These are phyloP conservation scores for Formicarius rufipectus DNA, from an alignment of 2,113 vertebrate species.

Conservation along the genomic window DNA sequence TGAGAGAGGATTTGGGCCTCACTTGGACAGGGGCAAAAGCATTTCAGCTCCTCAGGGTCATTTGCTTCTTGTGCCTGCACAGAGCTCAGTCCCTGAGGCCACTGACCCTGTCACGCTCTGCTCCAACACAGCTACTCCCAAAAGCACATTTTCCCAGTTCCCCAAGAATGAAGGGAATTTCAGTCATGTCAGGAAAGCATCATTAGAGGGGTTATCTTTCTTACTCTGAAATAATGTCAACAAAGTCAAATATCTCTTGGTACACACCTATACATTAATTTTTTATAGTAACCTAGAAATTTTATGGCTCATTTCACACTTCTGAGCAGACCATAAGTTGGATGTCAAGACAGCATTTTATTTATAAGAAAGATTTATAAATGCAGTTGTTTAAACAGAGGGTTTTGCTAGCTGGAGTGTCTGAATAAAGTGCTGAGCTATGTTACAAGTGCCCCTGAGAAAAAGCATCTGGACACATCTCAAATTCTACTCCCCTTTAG, in stretches of 20 bases:
- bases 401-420: neutral
- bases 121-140: neutral
- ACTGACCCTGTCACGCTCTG: neutral
- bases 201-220: neutral
- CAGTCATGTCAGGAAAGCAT: neutral
- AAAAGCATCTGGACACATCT: slow-evolving; percentile 31
- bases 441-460: slow-evolving; percentile 10
- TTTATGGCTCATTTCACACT: neutral
- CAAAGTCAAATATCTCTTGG: neutral
- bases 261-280: neutral
- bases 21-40: neutral
- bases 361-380: neutral
- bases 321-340: neutral
- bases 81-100: neutral
- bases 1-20: neutral
- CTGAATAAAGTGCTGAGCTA: slow-evolving; percentile 18
- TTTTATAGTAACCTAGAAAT: neutral
- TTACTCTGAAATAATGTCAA: neutral
- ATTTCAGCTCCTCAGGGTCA: neutral
- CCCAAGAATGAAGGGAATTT: neutral
- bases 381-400: slow-evolving; percentile 9
- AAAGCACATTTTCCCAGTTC: neutral
- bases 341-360: neutral
- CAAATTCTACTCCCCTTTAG: neutral
- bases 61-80: neutral